These are phyloP conservation scores for Quadroppia sp. DNA, from an alignment of 2,888 invertebrate genomes.

Conservation along the genomic window DNA sequence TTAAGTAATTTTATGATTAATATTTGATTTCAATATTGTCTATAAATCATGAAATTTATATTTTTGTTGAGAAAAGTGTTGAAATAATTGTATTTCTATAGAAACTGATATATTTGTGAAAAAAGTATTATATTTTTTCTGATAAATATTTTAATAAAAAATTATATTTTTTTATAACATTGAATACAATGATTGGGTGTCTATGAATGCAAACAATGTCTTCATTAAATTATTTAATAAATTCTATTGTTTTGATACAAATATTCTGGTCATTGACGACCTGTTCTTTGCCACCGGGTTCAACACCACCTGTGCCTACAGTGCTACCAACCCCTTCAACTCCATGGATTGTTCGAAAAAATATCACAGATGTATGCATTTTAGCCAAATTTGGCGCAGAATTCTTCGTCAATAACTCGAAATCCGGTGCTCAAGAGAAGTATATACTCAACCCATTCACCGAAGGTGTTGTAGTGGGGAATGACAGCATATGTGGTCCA, in stretches of 20 bases:
- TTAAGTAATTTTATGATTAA: too few species aligned
- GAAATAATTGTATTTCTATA: background rate
- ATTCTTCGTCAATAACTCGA: background rate
- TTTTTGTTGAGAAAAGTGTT: background rate
- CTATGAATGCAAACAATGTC: background rate
- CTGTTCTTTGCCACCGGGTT: background rate
- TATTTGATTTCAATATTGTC: background rate
- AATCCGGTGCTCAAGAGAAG: background rate
- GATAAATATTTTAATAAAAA: too few species aligned
- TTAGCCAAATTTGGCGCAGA: slow-evolving; percentile 10
- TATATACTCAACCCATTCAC: background rate
- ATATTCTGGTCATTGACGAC: background rate
- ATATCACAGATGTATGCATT: background rate
- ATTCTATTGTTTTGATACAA: background rate
- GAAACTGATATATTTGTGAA: background rate
- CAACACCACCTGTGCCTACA: background rate
- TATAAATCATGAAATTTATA: background rate
- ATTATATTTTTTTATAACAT: background rate
- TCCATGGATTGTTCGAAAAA: background rate
- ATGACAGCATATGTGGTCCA: background rate
- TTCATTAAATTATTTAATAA: background rate
- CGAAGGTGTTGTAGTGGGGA: background rate
- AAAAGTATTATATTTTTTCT: background rate
- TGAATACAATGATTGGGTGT: slow-evolving; percentile 1
- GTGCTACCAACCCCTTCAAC: background rate